phyloP scores from a whole-genome alignment of 30 jellyfish, hydroid and myxozoan genomes.

The Hydra vulgaris region DNA sequence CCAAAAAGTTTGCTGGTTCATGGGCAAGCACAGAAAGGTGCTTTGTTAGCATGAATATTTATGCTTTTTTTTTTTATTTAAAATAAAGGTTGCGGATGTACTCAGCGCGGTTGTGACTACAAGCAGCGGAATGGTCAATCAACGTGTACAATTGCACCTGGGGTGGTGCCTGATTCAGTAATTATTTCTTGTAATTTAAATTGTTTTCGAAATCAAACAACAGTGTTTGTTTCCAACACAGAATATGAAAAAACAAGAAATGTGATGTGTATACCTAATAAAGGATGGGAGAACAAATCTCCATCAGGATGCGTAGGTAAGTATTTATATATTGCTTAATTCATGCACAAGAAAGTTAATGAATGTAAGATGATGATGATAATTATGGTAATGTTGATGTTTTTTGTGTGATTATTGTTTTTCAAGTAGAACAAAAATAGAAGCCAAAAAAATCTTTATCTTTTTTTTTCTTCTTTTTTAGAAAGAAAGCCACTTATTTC shows the following conservation, averaged over 20 bases:
- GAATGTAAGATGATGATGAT: neutral
- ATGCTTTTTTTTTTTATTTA: neutral
- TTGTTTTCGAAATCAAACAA: slow-evolving; percentile 41
- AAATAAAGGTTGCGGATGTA: slow-evolving; percentile 83
- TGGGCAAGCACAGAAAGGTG: too few relatives aligned
- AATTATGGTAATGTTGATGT: neutral
- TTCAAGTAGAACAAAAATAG: too few relatives aligned
- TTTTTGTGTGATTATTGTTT: neutral
- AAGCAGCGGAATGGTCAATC: slow-evolving; percentile 66
- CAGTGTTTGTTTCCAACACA: slow-evolving; percentile 17
- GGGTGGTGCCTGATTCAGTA: neutral
- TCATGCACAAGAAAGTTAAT: neutral
- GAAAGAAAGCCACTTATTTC: slow-evolving; percentile 4
- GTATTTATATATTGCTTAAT: neutral
- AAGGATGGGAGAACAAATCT: slow-evolving; percentile 39
- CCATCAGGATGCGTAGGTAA: slow-evolving; percentile 79
- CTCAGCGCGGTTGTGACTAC: slow-evolving; percentile 37
- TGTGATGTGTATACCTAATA: slow-evolving; percentile 37
- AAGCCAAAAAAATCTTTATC: neutral
- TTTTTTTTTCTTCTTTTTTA: neutral
- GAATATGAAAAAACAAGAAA: slow-evolving; percentile 3
- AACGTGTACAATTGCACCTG: slow-evolving; percentile 45
- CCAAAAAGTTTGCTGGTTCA: too few relatives aligned
- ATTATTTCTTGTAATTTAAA: slow-evolving; percentile 46
- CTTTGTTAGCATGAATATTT: too few relatives aligned